Base-by-base conservation (phyloP, 1,140 invertebrate genomes). In the Cepaea nemoralis region DNA sequence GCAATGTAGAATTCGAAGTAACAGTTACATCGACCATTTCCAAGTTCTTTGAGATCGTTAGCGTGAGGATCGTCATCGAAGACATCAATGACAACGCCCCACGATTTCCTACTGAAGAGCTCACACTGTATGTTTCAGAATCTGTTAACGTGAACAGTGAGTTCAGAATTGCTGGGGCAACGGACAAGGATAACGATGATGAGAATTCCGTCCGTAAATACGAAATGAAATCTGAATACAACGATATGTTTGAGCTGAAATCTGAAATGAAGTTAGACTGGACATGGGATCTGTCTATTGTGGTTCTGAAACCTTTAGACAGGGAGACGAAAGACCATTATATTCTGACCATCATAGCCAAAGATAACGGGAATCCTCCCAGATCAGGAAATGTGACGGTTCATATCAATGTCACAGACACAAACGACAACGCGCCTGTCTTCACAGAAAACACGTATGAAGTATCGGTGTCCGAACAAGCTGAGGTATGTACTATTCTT, bases 81-180 rank as follows among this genome's bases (percentile, higher is more conserved):
- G 97, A 98, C 90, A 96, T 95, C n/a, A 99, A 99, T 90, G 98
- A 99, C 93, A 98, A 98, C 91, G 94, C 95, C 8, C 97, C 97
- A 0, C 92, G 94, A 14, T 98, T 98, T 91, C 86, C 87, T 0
- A 77, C 82, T 24, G 80, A 82, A 27, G 82, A 81, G 22, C 71
- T 86, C 22, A 86, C 80, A 55, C 79, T 90, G 45, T 76, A 63
- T 39, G 86, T 91, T 14, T 81, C 84, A 24, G 91, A 95, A 94
- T 80, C 86, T 70, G 85, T 85, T 19, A 86, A 82, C 0, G 76
- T 82, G 14, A 87, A 86, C 0, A 93, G 95, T 24, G 95, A 96
- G 91, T 95, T 95, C 0, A 91, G 35, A 95, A 96, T 90, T 78
- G 86, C 71, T 31, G 87, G 77, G 45, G 89, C 84, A 77, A 86